These are phyloP conservation scores for Tragelaphus strepsiceros DNA, from an alignment of 2,113 vertebrate species.

Conservation along the genomic window DNA sequence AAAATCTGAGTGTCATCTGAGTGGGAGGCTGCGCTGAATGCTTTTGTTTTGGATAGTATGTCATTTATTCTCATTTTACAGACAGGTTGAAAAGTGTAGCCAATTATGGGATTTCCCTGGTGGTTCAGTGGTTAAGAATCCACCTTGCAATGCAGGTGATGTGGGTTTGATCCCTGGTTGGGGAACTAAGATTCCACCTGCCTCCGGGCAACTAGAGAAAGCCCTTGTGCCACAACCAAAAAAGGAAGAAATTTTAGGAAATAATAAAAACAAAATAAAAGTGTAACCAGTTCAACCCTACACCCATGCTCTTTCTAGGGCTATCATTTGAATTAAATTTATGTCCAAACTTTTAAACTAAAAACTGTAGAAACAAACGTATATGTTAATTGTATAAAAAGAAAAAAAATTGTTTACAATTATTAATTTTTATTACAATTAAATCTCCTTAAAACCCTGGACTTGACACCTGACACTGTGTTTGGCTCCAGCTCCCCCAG, in stretches of 20 bases:
- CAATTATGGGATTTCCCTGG: neutral
- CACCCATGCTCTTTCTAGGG: neutral
- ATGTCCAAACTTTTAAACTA: neutral
- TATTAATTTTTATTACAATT: neutral
- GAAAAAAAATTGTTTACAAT: neutral
- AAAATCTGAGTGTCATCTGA: neutral
- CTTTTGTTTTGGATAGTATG: neutral
- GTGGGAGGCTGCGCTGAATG: neutral
- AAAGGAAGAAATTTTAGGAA: neutral
- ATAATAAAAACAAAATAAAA: neutral
- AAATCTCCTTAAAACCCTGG: neutral
- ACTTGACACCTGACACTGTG: neutral
- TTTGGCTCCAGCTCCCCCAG: neutral
- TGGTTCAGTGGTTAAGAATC: neutral
- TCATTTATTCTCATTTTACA: neutral
- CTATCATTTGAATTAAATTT: neutral
- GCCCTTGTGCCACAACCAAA: rapidly evolving
- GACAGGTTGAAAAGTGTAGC: neutral
- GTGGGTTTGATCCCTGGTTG: neutral
- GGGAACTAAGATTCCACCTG: neutral
- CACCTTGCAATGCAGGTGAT: neutral
- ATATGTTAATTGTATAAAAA: neutral
- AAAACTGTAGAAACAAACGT: neutral
- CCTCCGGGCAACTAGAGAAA: neutral
- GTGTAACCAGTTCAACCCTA: neutral